Evolutionary conservation across 1,140 invertebrate genomes (phyloP), one percentile per base, ranked within the genome.

Genomic region (Calliphora vicina): DNA sequence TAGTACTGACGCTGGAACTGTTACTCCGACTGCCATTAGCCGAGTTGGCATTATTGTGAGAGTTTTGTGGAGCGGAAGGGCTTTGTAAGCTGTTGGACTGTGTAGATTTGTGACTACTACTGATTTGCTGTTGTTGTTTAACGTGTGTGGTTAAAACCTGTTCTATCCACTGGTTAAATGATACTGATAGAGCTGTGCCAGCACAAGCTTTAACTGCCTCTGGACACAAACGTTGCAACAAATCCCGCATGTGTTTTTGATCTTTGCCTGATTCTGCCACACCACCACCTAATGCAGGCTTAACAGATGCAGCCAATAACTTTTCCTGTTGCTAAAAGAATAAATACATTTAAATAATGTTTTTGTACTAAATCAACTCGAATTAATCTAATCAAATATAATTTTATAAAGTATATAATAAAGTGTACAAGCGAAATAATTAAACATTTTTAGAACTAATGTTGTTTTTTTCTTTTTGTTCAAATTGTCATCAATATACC

Each of bases 31-130:
- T 73, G 67, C 72, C 82, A 84, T 84, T 83, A 72, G 74, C 43
- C 27, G 45, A 57, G 45, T 84, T 83, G 15, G n/a, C 15, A 81
- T 83, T 81, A 83, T 83, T 85, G 27, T 84, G 80, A 29, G 73
- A 73, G 67, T 67, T 82, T 25, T 85, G 81, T 50, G 82, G 74
- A 42, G 74, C 2, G 42, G 74, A 43, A 78, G 74, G 74, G 42
- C 35, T 89, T 85, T 87, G 88, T 85, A 85, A 90, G 85, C 73
- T 85, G 45, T 84, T 90, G 84, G 88, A 89, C 87, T 90, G 88
- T 85, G 88, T 89, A 83, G 88, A 90, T 87, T 90, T 90, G 87
- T 90, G 85, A 88, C 87, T 90, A 88, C 87, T 89, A 83, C 84
- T 90, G 83, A 35, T 57, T 71, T 71, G 76, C 84, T 80, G 84